These are phyloP conservation scores for Paraplagusia blochii DNA, from an alignment of 2,113 vertebrate genomes.

Conservation along the genomic window DNA sequence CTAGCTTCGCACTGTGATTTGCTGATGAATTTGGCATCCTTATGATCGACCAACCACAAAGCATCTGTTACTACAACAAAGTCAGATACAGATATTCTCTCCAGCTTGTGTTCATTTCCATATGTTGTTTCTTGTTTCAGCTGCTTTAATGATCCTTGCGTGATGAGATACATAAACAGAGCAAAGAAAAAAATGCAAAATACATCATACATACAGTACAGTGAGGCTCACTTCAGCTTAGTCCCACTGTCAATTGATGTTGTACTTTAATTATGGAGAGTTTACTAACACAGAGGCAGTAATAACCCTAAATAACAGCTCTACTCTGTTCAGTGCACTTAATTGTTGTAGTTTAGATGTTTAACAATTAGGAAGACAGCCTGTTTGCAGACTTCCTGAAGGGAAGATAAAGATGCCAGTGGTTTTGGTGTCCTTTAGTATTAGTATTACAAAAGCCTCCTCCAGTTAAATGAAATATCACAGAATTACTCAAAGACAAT, in stretches of 20 bases:
- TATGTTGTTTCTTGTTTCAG: too few relatives aligned
- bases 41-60: neutral
- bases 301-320: constrained; percentile 26
- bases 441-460: too few relatives aligned
- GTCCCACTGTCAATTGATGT: neutral
- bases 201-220: neutral
- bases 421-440: too few relatives aligned
- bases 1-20: neutral
- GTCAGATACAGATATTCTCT: neutral
- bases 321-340: constrained; percentile 34
- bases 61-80: neutral
- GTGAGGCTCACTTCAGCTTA: neutral
- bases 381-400: neutral
- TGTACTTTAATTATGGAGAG: constrained; percentile 17
- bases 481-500: too few relatives aligned
- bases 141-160: too few relatives aligned
- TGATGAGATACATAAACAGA: too few relatives aligned
- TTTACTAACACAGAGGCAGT: constrained; percentile 37
- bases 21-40: neutral
- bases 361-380: constrained; percentile 32
- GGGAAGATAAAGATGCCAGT: too few relatives aligned
- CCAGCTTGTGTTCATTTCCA: too few relatives aligned
- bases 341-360: constrained; percentile 41
- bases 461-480: too few relatives aligned
- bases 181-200: too few relatives aligned